Base-by-base conservation (phyloP, 2,888 invertebrate species). In the Camptogramma bilineatum region DNA sequence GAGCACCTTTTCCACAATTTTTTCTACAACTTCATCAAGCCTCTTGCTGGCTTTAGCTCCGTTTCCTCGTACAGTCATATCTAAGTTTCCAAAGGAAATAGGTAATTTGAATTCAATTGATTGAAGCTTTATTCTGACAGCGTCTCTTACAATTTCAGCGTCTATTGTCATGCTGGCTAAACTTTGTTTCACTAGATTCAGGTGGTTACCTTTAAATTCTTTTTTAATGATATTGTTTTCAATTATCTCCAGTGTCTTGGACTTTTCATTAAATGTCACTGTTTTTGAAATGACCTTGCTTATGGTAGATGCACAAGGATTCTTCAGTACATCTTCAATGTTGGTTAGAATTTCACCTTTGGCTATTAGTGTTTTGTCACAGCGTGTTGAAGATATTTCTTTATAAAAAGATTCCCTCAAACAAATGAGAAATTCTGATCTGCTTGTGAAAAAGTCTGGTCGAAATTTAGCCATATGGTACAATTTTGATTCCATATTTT, bases 61-160 rank as follows among this genome's bases (percentile, higher is more conserved):
- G 9, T 48, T 69, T 4, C 67, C 72, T 53, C 64, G 62, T 34
- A 72, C 60, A 7, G 72, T 72, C 63, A 81, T 68, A 31, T 82
- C 82, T 4, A 64, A 46, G 53, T 82, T 80, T 2, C 82, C 83
- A 65, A 82, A 82, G 3, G 66, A 64, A 39, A 60, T 47, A 8
- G 81, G 82, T 9, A 81, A 48, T 62, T 73, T 70, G 16, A 81
- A 76, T 52, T 58, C 48, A 7, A 72, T 70, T n/a, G 52, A 48
- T 50, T 68, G 34, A 13, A 81, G 52, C 47, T 73, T 74, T 18
- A 62, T 52, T 59, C 57, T 64, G 31, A 77, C 62, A 51, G 81
- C 79, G 46, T 75, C 71, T 21, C 21, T 71, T 28, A 79, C 57
- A 8, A 68, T 69, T n/a, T 68, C 64, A 51, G 61, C 55, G 34